Evolutionary conservation across 2,113 vertebrate species (phyloP).

Genomic region (Hirundichthys speculiger): DNA sequence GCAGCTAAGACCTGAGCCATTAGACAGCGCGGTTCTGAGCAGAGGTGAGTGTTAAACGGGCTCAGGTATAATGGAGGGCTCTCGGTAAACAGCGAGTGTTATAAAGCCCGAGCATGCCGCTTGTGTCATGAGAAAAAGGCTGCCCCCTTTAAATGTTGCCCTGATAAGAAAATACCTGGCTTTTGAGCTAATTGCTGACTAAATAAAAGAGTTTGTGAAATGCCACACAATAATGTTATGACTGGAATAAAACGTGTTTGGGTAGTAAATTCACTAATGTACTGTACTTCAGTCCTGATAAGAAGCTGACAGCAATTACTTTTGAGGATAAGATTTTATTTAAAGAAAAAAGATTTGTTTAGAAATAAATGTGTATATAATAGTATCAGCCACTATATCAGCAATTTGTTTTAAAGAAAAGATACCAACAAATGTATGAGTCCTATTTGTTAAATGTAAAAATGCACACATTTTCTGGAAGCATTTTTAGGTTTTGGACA

Average conservation of each 20-base stretch:
- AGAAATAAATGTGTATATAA: neutral
- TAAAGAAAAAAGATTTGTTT: neutral
- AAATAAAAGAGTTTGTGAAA: conserved; percentile 42
- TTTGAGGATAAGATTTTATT: neutral
- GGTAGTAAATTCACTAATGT: neutral
- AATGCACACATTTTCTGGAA: no score
- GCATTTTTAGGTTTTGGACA: no score
- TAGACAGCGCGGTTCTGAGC: conserved; percentile 77
- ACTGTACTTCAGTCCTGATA: neutral
- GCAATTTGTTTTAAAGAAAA: no score
- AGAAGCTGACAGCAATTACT: no score
- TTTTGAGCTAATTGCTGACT: conserved; percentile 48
- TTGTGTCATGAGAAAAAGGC: conserved; percentile 54
- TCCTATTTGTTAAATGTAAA: no score
- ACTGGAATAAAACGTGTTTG: neutral
- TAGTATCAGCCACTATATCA: no score
- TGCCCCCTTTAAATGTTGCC: conserved; percentile 66
- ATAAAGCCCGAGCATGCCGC: conserved; percentile 67
- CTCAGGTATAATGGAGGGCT: conserved; percentile 64
- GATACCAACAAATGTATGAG: no score
- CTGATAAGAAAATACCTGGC: conserved; percentile 76
- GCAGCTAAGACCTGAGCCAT: conserved; percentile 85
- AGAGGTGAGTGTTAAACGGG: conserved; percentile 58
- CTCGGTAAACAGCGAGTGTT: conserved; percentile 75
- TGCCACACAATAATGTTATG: neutral